phyloP scores from a whole-genome alignment of 2,888 invertebrate genomes.

The Trachelus iudaicus region DNA sequence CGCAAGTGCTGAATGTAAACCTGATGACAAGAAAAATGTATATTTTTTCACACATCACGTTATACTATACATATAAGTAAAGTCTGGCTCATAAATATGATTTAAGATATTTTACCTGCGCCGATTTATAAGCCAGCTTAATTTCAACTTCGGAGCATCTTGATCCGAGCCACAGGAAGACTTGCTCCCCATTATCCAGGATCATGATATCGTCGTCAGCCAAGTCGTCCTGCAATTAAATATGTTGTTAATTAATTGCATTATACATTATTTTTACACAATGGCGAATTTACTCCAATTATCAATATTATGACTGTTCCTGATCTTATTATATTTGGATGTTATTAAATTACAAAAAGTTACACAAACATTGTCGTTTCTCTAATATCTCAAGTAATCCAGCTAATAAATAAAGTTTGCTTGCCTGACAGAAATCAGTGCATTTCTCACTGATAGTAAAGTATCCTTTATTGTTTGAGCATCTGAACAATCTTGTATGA shows the following conservation, averaged over 20 bases:
- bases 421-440: slow-evolving; percentile 95
- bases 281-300: background rate
- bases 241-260: slow-evolving; percentile 49
- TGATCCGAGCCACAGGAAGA: slow-evolving; percentile 97
- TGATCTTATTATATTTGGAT: background rate
- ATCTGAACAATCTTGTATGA: slow-evolving; percentile 93
- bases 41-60: background rate
- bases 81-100: background rate
- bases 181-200: slow-evolving; percentile 96
- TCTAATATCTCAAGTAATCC: background rate
- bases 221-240: slow-evolving; percentile 85
- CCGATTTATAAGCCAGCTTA: slow-evolving; percentile 97
- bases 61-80: background rate
- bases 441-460: slow-evolving; percentile 99
- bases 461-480: slow-evolving; percentile 99
- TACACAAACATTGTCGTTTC: background rate
- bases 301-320: background rate
- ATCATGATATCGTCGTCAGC: slow-evolving; percentile 99
- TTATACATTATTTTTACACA: background rate
- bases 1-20: slow-evolving; percentile 98
- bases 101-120: slow-evolving; percentile 76
- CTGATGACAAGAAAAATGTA: slow-evolving; percentile 65
- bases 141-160: slow-evolving; percentile 98
- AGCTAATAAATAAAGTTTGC: slow-evolving; percentile 5
- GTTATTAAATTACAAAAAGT: background rate